Conservation (phyloP, 2,797 vertebrate species). For the Eospalax fontanierii region DNA sequence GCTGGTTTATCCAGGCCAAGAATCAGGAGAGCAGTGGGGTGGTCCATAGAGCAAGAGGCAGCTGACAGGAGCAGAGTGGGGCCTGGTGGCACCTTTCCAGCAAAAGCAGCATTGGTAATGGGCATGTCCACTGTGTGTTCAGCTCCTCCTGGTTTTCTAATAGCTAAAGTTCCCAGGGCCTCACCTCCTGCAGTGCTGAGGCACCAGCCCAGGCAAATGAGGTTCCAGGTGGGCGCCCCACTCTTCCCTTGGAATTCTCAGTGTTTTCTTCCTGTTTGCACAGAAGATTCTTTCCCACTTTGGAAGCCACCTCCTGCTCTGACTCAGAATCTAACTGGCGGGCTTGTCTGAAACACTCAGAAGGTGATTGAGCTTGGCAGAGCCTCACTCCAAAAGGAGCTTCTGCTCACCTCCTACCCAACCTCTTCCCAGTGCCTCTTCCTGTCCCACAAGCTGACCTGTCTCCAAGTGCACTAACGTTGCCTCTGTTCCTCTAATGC, state of each 20-base stretch:
- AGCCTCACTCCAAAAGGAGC: background rate
- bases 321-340: background rate
- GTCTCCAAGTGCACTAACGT: background rate
- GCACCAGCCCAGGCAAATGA: background rate
- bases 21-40: background rate
- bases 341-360: too few relatives aligned
- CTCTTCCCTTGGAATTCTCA: background rate
- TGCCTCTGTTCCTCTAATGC: background rate
- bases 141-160: background rate
- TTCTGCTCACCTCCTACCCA: background rate
- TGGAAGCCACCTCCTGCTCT: background rate
- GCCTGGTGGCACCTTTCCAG: background rate
- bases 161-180: too few relatives aligned
- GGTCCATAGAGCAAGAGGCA: background rate
- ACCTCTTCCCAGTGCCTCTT: background rate
- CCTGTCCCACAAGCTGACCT: background rate
- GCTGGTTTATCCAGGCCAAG: background rate
- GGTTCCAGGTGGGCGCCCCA: background rate
- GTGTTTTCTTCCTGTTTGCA: background rate
- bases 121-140: background rate
- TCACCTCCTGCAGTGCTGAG: background rate
- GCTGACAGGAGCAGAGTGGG: background rate
- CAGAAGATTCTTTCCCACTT: too few relatives aligned
- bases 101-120: background rate
- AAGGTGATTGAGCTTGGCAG: background rate